phyloP scores from a whole-genome alignment of 2,888 invertebrate species.

The Acanthoscelides obtectus region DNA sequence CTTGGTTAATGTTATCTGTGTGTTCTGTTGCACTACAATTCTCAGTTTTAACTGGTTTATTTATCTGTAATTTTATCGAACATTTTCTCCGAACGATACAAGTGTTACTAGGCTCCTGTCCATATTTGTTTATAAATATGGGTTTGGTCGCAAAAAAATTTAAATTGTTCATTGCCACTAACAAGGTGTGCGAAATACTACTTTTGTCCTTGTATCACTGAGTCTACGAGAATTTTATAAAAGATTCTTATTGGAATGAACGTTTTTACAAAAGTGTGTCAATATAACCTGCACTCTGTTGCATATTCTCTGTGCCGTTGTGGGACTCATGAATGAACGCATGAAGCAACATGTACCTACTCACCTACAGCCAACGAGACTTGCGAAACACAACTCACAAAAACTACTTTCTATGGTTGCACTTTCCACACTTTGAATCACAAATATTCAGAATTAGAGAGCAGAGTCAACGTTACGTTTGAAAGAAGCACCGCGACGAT shows the following conservation, averaged over 20 bases:
- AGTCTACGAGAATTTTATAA: neutral
- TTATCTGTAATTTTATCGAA: no score
- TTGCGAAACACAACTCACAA: constrained; percentile 41
- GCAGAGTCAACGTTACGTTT: neutral
- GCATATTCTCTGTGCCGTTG: neutral
- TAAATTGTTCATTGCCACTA: neutral
- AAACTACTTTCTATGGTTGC: constrained; percentile 47
- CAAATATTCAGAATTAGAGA: neutral
- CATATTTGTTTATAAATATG: neutral
- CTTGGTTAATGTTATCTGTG: no score
- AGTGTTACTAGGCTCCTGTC: neutral
- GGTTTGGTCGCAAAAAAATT: neutral
- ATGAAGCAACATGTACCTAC: constrained; percentile 36
- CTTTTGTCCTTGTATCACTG: neutral
- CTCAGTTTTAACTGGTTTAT: no score
- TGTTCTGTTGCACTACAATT: neutral
- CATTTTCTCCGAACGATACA: neutral
- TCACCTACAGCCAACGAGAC: constrained; percentile 18
- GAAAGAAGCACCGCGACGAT: constrained; percentile 10
- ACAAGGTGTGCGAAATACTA: neutral
- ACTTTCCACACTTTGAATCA: constrained; percentile 35
- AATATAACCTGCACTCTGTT: constrained; percentile 4
- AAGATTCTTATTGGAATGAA: neutral
- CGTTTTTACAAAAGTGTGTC: neutral
- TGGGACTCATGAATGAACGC: neutral